Evolutionary conservation across 2,113 vertebrate species (phyloP).

Genomic region (Thryonomys swinderianus): DNA sequence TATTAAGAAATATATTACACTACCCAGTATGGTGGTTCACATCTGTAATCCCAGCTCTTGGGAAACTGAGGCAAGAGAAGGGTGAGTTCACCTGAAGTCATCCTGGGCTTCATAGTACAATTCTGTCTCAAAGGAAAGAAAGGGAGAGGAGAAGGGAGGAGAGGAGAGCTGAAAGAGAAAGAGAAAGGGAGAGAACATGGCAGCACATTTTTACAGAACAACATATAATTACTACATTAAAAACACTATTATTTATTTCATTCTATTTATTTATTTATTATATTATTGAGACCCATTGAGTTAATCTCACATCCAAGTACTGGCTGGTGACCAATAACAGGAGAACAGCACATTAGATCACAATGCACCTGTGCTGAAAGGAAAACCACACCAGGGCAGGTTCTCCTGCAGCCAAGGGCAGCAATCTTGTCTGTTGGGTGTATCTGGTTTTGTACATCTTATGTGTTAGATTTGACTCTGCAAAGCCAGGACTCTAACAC

Average conservation of each 20-base stretch:
- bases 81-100: neutral
- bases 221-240: neutral
- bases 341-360: neutral
- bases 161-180: neutral
- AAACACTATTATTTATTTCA: neutral
- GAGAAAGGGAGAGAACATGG: neutral
- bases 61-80: neutral
- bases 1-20: neutral
- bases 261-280: conserved; percentile 25
- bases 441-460: neutral
- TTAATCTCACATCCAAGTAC: neutral
- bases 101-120: neutral
- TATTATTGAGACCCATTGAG: conserved; percentile 1
- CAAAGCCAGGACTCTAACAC: neutral
- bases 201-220: neutral
- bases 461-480: neutral
- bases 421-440: neutral
- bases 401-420: neutral
- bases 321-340: neutral
- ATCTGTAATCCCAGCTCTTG: too few species aligned
- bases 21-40: neutral
- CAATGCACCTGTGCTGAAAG: too few species aligned
- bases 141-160: neutral
- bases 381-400: neutral
- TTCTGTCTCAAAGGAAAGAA: neutral